Evolutionary conservation across 1,140 invertebrate species (phyloP).

Genomic region (Trichonephila clavata): DNA sequence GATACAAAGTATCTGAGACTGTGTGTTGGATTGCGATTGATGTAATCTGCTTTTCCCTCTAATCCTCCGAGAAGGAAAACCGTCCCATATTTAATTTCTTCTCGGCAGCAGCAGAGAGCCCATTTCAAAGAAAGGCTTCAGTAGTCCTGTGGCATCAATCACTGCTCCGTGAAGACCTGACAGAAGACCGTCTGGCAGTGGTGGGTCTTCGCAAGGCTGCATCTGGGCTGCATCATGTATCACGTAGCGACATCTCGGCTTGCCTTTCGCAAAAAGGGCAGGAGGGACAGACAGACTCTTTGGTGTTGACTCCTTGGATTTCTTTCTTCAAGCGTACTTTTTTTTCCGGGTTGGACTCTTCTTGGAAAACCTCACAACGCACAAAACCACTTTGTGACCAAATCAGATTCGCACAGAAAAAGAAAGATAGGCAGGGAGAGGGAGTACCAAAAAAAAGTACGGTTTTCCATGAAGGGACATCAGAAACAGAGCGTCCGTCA

Average conservation of each 20-base stretch:
- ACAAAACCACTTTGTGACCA: conserved; percentile 1
- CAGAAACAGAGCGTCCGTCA: conserved; percentile 13
- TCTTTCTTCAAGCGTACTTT: background rate
- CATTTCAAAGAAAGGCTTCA: no score
- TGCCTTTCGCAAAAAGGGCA: background rate
- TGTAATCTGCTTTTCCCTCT: background rate
- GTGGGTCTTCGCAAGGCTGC: background rate
- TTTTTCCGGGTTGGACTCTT: background rate
- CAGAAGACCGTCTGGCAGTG: background rate
- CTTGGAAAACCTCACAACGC: background rate
- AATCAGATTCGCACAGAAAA: background rate
- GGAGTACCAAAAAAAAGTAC: background rate
- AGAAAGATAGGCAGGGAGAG: background rate
- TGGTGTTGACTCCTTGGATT: background rate
- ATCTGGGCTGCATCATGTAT: conserved; percentile 23
- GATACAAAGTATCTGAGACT: background rate
- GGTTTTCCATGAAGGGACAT: background rate
- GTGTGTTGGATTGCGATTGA: background rate
- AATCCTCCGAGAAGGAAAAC: background rate
- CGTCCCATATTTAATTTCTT: background rate
- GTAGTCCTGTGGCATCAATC: background rate
- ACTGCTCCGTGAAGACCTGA: background rate
- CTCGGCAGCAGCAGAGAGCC: no score
- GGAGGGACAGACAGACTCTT: background rate
- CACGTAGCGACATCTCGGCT: conserved; percentile 4